Percentiles rank a stretch among this genome's conserved stretches.
phyloP scores from a whole-genome alignment of 2,113 vertebrate species.

The Channa argus region DNA sequence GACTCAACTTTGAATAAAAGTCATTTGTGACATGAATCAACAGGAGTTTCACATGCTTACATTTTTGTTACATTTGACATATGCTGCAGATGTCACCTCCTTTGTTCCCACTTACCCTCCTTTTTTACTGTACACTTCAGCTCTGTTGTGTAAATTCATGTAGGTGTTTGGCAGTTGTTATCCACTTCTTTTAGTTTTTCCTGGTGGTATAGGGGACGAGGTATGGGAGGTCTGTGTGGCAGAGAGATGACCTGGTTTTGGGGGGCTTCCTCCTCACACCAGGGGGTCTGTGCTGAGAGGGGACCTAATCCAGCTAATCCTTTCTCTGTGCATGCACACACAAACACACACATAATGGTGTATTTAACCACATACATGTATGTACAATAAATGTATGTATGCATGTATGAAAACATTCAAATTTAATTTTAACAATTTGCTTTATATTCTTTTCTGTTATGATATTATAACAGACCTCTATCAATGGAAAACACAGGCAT shows the following conservation, averaged over 20 bases:
- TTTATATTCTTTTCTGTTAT: neutral
- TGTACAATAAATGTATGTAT: conserved; percentile 24
- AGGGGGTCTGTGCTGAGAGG: conserved; percentile 78
- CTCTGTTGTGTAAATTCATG: no score
- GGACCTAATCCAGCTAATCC: conserved; percentile 86
- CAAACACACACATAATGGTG: conserved; percentile 41
- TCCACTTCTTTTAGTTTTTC: no score
- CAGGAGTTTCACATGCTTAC: no score
- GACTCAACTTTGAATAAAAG: no score
- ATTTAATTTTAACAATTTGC: neutral
- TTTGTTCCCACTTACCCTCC: no score
- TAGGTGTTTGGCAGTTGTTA: no score
- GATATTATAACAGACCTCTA: neutral
- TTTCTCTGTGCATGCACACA: conserved; percentile 63
- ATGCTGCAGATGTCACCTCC: no score
- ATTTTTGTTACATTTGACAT: no score
- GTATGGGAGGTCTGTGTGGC: conserved; percentile 65
- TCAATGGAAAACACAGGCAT: no score
- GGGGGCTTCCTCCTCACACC: conserved; percentile 76
- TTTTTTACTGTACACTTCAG: no score
- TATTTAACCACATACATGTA: conserved; percentile 30
- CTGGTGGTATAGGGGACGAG: neutral
- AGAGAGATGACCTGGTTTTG: conserved; percentile 74
- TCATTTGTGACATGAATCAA: no score
- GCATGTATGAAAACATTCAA: neutral